Conservation (phyloP, 2,888 invertebrate genomes). For the Apantesis nais region DNA sequence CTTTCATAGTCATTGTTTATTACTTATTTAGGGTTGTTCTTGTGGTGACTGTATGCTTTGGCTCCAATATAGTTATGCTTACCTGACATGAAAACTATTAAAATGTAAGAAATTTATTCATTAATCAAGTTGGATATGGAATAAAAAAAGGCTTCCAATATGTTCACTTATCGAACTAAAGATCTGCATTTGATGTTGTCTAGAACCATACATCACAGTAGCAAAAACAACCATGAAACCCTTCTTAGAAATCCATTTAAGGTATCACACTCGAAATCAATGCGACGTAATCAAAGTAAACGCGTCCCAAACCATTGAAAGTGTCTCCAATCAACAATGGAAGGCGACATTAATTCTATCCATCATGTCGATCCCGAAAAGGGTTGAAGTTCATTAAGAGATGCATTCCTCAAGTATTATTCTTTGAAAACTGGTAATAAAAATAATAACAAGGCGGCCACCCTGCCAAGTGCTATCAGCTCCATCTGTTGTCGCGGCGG, state of each 20-base stretch:
- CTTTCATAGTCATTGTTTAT: conserved; percentile 75
- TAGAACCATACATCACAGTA: conserved; percentile 51
- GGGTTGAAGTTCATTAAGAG: conserved; percentile 85
- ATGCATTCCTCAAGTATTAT: conserved; percentile 85
- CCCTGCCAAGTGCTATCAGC: conserved; percentile 86
- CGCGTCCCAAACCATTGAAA: conserved; percentile 68
- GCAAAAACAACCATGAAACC: conserved; percentile 48
- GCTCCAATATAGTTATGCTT: background rate
- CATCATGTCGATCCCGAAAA: conserved; percentile 83
- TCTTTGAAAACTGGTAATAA: conserved; percentile 85
- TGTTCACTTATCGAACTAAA: conserved; percentile 40
- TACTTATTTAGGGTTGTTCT: conserved; percentile 55
- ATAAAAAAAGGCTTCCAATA: conserved; percentile 29
- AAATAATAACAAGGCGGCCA: conserved; percentile 86
- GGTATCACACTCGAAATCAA: conserved; percentile 64
- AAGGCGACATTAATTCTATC: conserved; percentile 84
- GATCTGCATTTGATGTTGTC: conserved; percentile 32
- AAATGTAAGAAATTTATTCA: background rate
- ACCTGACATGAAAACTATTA: conserved; percentile 2
- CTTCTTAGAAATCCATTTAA: conserved; percentile 63
- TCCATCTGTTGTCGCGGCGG: conserved; percentile 86
- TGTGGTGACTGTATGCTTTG: background rate
- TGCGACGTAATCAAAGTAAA: conserved; percentile 67
- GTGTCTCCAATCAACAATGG: conserved; percentile 84
- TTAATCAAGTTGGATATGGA: conserved; percentile 9